Conservation (phyloP, 2,888 invertebrate species). For the Lepetodrilus schrolli region DNA sequence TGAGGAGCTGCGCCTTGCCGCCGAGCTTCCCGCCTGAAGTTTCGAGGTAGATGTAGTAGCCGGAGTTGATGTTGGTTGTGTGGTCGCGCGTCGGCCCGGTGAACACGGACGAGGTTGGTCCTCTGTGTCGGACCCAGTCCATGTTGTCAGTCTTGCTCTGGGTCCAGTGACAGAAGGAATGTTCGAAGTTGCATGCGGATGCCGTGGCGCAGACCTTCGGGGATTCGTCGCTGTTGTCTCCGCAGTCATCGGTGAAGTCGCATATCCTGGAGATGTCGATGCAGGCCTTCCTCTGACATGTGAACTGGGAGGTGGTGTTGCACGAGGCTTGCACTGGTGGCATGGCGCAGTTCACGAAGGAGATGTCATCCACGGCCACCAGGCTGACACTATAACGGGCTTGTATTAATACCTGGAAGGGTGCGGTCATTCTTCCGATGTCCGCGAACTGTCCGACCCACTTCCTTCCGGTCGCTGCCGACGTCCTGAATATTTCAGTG, state of each 20-base stretch:
- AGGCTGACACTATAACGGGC: conserved; percentile 53
- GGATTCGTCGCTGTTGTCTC: conserved; percentile 58
- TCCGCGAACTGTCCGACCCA: conserved; percentile 61
- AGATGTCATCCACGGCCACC: conserved; percentile 67
- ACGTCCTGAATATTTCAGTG: conserved; percentile 11
- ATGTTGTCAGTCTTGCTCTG: conserved; percentile 62
- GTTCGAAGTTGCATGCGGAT: conserved; percentile 65
- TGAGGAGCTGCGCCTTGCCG: conserved; percentile 70
- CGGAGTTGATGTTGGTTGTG: conserved; percentile 51
- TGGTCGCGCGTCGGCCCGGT: conserved; percentile 65
- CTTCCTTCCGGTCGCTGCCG: conserved; percentile 45
- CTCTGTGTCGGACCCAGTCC: conserved; percentile 57
- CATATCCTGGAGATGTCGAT: conserved; percentile 57
- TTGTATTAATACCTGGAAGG: conserved; percentile 57
- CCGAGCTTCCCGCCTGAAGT: conserved; percentile 55
- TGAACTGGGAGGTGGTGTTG: conserved; percentile 52
- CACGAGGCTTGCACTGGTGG: conserved; percentile 48
- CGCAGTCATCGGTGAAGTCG: conserved; percentile 70
- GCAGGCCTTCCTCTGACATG: conserved; percentile 62
- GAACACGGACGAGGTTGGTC: conserved; percentile 43
- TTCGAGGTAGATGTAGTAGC: conserved; percentile 68
- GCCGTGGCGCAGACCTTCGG: conserved; percentile 37
- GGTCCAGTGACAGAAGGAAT: conserved; percentile 65
- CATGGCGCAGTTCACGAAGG: conserved; percentile 58
- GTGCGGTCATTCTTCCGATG: conserved; percentile 57